A percentile compares a stretch with the other conserved stretches of the same genome.
Evolutionary conservation across 2,113 vertebrate genomes (phyloP).

Genomic region (Pelecanoides urinatrix): DNA sequence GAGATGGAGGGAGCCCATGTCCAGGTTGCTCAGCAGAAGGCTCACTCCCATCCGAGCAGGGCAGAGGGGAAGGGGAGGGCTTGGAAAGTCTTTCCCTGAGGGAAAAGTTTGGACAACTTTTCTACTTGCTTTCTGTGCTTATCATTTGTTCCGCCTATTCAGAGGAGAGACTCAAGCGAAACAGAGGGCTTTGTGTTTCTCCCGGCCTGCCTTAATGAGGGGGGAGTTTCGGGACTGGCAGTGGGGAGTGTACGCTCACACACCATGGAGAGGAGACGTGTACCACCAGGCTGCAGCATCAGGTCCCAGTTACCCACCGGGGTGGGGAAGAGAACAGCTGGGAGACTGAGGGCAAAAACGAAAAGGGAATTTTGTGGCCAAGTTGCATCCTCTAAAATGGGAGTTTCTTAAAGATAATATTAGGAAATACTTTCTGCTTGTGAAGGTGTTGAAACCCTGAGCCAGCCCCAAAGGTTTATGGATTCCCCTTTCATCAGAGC

Average conservation of each 20-base stretch:
- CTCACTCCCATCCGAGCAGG: conserved; percentile 36
- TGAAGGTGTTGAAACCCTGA: background rate
- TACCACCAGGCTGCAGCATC: background rate
- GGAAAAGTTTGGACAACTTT: conserved; percentile 32
- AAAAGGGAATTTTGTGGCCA: background rate
- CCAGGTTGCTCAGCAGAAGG: background rate
- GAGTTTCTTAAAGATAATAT: background rate
- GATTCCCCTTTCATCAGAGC: background rate
- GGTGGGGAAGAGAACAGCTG: background rate
- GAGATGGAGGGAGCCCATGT: background rate
- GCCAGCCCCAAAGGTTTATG: background rate
- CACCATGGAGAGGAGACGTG: background rate
- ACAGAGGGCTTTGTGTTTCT: conserved; percentile 32
- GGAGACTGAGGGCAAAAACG: background rate
- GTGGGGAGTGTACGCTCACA: conserved; percentile 1
- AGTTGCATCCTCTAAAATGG: background rate
- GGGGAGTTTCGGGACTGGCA: conserved; percentile 11
- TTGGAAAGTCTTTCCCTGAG: conserved; percentile 40
- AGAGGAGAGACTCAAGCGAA: conserved; percentile 41
- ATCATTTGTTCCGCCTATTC: conserved; percentile 54
- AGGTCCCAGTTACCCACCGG: too few relatives aligned
- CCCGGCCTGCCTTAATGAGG: conserved; percentile 16
- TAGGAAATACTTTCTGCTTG: background rate
- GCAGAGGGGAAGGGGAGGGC: conserved; percentile 29
- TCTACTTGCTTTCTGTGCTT: conserved; percentile 17